phyloP scores from a whole-genome alignment of 2,797 vertebrate species.

The Columba guinea region DNA sequence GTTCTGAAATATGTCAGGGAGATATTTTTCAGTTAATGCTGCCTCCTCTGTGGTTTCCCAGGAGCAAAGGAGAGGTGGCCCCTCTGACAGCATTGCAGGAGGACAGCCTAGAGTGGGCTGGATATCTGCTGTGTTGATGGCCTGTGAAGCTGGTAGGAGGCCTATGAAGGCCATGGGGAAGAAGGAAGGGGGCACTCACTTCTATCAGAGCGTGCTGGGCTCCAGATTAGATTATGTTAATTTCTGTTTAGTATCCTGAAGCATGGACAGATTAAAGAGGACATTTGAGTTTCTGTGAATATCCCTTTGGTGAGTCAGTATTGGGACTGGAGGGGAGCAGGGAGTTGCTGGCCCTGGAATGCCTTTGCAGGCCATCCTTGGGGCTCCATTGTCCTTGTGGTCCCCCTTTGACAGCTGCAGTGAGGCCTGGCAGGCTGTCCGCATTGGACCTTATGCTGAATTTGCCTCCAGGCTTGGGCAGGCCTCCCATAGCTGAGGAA shows the following conservation, averaged over 20 bases:
- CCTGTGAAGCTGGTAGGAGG: background rate
- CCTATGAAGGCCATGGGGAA: background rate
- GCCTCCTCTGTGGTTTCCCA: background rate
- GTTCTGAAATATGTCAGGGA: constrained; percentile 75
- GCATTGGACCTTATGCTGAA: background rate
- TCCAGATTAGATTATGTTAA: background rate
- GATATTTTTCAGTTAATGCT: constrained; percentile 78
- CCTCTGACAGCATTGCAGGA: background rate
- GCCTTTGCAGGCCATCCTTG: background rate
- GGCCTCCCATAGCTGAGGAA: background rate
- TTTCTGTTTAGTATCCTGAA: background rate
- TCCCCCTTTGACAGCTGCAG: background rate
- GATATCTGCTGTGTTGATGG: background rate
- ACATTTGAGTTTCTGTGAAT: background rate
- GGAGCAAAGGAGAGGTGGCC: background rate
- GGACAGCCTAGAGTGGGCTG: background rate
- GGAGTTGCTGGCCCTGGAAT: background rate
- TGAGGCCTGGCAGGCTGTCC: background rate
- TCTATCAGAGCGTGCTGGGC: background rate
- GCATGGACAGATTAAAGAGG: background rate
- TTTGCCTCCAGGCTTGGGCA: background rate
- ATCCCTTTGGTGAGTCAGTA: background rate
- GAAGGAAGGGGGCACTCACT: background rate
- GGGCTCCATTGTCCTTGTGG: background rate
- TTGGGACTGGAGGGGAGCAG: background rate